Base-by-base conservation (phyloP, 2,888 invertebrate species). In the Lasius fuliginosus region DNA sequence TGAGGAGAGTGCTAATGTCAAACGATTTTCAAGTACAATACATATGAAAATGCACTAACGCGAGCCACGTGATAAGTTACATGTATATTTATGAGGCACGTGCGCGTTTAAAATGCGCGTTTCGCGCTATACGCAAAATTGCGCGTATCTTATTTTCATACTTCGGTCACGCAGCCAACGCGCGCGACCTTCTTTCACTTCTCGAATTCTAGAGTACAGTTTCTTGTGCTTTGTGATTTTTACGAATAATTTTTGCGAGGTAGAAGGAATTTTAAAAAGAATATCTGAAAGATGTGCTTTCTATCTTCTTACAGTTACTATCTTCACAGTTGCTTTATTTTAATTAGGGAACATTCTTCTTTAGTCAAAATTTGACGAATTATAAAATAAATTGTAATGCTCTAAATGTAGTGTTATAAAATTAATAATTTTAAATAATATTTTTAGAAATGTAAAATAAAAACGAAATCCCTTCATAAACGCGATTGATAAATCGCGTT, bases 181-280 rank as follows among this genome's bases (percentile, higher is more conserved):
- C n/a, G 69, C n/a, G 18, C 82, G 86, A 75, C 85, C 89, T 89
- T 87, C 87, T 85, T 89, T 88, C 85, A 87, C 79, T 84, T 79
- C 84, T 77, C 76, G 18, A 49, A n/a, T 42, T 67, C 42, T 49
- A 40, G 27, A 62, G 23, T 53, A 33, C 18, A 42, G 12, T 86
- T 64, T 67, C 69, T 60, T 27, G 23, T 40, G 53, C 27, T 27
- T 62, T 81, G 76, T 30, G 58, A 87, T 71, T 79, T 79, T 83
- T 49, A 27, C 33, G 58, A 82, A 56, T 49, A 40, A 23, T 23
- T 18, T 40, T 27, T 18, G 27, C 11, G 33, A 15, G 15, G 33
- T 64, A n/a, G 8, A 33, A 11, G 15, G 12, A 12, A 40, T 0
- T 53, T 67, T 15, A 3, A 18, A 3, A 27, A 40, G 18, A 49